Conservation (phyloP, 2,113 vertebrate species). For the Otus sunia region DNA sequence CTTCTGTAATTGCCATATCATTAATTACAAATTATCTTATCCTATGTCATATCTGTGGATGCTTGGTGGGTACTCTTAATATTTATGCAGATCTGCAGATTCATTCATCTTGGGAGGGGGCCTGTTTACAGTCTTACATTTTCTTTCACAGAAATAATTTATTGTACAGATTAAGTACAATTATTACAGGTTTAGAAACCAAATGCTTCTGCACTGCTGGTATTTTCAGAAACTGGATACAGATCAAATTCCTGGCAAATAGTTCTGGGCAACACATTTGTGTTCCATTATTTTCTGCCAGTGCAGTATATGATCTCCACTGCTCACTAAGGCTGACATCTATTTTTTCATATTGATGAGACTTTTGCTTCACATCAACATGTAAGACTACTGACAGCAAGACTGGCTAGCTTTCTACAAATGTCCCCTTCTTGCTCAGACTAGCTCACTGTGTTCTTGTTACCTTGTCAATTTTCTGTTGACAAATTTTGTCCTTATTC, state of each 20-base stretch:
- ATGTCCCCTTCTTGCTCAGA: neutral
- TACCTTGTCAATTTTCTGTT: neutral
- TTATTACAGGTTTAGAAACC: neutral
- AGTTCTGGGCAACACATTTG: neutral
- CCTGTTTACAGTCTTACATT: neutral
- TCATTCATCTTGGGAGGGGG: neutral
- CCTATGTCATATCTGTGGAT: neutral
- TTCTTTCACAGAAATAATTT: neutral
- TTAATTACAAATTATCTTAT: neutral
- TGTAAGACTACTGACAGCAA: neutral
- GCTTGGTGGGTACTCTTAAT: neutral
- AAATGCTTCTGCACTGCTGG: slow-evolving; percentile 1
- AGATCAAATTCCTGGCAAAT: neutral
- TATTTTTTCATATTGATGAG: neutral
- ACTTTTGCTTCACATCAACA: neutral
- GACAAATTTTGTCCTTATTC: neutral
- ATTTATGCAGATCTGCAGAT: neutral
- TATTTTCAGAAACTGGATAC: slow-evolving; percentile 3
- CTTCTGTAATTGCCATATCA: neutral
- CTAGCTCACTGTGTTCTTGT: neutral
- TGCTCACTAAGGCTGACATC: neutral
- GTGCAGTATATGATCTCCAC: neutral
- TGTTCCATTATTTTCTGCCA: neutral
- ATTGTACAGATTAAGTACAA: neutral
- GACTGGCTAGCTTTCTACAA: neutral